A percentile compares a stretch with the other conserved stretches of the same genome.
These are phyloP conservation scores for Dendronephthya gigantea DNA, from an alignment of 64 coral and sea anemone species.

Conservation along the genomic window DNA sequence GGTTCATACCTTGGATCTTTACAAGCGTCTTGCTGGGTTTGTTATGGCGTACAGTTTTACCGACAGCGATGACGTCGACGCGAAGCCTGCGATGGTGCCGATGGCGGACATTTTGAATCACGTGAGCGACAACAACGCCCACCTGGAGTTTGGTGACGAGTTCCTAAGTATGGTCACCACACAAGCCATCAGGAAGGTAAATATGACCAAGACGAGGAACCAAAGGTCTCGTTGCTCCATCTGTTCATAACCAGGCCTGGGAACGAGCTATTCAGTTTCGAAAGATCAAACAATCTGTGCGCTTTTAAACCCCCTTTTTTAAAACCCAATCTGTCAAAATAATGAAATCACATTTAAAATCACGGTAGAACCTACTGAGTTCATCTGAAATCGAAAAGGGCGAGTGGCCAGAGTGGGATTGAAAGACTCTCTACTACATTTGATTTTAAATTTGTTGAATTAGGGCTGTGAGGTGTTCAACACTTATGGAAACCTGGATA, in stretches of 20 bases:
- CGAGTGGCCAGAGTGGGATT: no score
- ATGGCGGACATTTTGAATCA: conserved; percentile 99
- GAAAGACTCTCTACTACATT: no score
- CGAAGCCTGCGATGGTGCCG: conserved; percentile 65
- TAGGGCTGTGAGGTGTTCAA: background rate
- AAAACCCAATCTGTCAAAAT: no score
- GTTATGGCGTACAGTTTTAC: conserved; percentile 98
- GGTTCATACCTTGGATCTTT: conserved; percentile 45
- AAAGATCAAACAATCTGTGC: no score
- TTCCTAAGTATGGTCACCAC: conserved; percentile 76
- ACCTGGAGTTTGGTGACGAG: conserved; percentile 70
- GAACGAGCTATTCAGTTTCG: no score
- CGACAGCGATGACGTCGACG: conserved; percentile 9
- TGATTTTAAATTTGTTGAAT: background rate
- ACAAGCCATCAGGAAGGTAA: conserved; percentile 51
- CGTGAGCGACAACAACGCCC: conserved; percentile 78
- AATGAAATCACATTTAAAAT: no score
- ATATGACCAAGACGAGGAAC: no score
- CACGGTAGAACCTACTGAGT: no score
- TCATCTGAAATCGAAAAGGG: no score
- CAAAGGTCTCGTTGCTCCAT: no score
- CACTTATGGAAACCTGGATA: background rate
- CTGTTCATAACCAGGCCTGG: no score
- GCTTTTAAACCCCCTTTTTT: no score
- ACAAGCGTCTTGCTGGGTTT: conserved; percentile 88